These are phyloP conservation scores for Synodontis membranacea DNA, from an alignment of 2,113 vertebrate genomes.

Conservation along the genomic window DNA sequence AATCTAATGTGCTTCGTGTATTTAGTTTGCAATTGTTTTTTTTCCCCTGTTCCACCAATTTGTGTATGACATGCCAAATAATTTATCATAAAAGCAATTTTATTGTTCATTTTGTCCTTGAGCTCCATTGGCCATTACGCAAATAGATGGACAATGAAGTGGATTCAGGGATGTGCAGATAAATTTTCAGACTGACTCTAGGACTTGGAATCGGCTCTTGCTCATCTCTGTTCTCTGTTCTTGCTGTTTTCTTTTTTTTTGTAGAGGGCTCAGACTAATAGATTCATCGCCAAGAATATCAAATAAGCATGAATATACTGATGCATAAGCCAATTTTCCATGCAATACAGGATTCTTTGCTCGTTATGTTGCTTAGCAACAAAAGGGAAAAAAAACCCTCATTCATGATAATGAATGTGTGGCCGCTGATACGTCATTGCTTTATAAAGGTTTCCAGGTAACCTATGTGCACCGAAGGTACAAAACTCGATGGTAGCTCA, in stretches of 20 bases:
- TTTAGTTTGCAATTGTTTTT: neutral
- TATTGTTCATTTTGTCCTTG: neutral
- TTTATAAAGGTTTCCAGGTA: neutral
- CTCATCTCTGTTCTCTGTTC: neutral
- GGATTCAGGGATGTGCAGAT: neutral
- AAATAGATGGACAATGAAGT: neutral
- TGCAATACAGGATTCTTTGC: neutral
- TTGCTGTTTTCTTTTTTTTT: neutral
- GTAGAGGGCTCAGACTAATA: neutral
- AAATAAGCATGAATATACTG: neutral
- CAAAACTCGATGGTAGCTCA: neutral
- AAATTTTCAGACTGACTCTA: neutral
- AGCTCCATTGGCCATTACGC: neutral
- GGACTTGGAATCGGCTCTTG: neutral
- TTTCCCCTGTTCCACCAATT: neutral
- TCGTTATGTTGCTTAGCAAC: neutral
- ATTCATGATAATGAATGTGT: neutral
- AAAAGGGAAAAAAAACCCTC: neutral
- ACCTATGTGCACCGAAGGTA: neutral
- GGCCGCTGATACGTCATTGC: neutral
- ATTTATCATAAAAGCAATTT: neutral
- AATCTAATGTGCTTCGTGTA: neutral
- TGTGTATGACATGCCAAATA: neutral
- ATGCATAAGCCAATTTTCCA: neutral
- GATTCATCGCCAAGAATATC: neutral